Percentiles rank a stretch among this genome's conserved stretches.
phyloP scores from a whole-genome alignment of 2,113 vertebrate species.

The Piprites chloris region DNA sequence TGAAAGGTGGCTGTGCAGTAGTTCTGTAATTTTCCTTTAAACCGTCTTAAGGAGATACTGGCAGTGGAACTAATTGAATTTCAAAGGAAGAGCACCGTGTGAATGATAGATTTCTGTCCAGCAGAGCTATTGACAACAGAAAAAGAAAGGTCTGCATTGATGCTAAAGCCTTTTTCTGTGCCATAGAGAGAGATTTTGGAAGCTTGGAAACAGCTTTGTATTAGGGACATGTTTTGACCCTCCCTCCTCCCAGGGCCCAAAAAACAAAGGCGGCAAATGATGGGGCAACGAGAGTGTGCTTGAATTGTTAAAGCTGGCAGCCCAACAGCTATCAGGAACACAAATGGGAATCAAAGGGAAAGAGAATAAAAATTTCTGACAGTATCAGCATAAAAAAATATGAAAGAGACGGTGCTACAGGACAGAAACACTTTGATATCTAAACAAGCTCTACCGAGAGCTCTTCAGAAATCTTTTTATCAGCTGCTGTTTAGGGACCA shows the following conservation, averaged over 20 bases:
- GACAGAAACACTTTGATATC: slow-evolving; percentile 32
- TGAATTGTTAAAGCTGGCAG: neutral
- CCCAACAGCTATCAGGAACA: neutral
- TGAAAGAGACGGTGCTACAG: neutral
- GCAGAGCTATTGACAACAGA: slow-evolving; percentile 45
- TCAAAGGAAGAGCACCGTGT: slow-evolving; percentile 37
- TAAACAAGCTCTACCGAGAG: neutral
- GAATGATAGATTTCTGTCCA: slow-evolving; percentile 65
- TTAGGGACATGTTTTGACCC: neutral
- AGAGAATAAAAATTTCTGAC: neutral
- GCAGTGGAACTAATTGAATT: slow-evolving; percentile 60
- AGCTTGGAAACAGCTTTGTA: slow-evolving; percentile 42
- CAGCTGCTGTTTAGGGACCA: neutral
- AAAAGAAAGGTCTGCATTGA: slow-evolving; percentile 54
- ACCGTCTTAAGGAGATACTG: slow-evolving; percentile 5
- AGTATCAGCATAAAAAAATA: slow-evolving; percentile 16
- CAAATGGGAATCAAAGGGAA: neutral
- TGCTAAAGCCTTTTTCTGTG: slow-evolving; percentile 5
- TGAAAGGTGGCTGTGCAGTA: neutral
- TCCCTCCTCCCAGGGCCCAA: neutral
- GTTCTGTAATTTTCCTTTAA: slow-evolving; percentile 47
- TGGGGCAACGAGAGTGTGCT: neutral
- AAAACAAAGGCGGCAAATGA: slow-evolving; percentile 49
- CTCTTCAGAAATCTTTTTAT: neutral
- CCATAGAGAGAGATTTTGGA: slow-evolving; percentile 31